Evolutionary conservation across 2,113 vertebrate species (phyloP).

Genomic region (Nycticryphes semicollaris): DNA sequence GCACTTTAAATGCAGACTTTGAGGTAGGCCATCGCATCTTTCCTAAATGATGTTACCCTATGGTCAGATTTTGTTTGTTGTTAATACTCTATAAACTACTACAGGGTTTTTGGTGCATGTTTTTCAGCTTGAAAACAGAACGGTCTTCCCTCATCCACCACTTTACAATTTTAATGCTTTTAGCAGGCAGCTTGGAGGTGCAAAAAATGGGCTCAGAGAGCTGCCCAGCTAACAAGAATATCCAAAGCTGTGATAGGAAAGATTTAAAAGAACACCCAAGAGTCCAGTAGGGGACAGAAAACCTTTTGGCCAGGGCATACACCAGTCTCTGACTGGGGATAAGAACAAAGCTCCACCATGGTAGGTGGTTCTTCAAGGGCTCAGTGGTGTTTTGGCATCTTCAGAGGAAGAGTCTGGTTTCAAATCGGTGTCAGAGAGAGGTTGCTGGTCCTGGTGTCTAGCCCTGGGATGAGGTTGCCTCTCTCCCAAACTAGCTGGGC

Average conservation of each 20-base stretch:
- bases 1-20: constrained; percentile 32
- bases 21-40: neutral
- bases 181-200: constrained; percentile 43
- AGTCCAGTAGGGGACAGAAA: neutral
- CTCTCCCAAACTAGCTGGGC: neutral
- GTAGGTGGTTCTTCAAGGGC: neutral
- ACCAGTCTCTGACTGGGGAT: neutral
- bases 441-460: neutral
- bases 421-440: neutral
- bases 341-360: neutral
- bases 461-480: neutral
- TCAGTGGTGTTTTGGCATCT: neutral
- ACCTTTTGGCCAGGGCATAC: neutral
- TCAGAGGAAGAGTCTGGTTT: neutral
- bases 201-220: neutral
- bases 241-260: neutral
- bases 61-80: constrained; percentile 53
- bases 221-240: constrained; percentile 1
- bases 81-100: constrained; percentile 47
- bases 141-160: neutral
- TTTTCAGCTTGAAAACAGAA: constrained; percentile 62
- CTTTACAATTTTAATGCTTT: constrained; percentile 57
- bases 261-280: constrained; percentile 23
- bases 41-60: constrained; percentile 55
- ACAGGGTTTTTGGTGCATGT: constrained; percentile 47